Evolutionary conservation across 2,113 vertebrate species (phyloP).

Genomic region (Hypomesus transpacificus): DNA sequence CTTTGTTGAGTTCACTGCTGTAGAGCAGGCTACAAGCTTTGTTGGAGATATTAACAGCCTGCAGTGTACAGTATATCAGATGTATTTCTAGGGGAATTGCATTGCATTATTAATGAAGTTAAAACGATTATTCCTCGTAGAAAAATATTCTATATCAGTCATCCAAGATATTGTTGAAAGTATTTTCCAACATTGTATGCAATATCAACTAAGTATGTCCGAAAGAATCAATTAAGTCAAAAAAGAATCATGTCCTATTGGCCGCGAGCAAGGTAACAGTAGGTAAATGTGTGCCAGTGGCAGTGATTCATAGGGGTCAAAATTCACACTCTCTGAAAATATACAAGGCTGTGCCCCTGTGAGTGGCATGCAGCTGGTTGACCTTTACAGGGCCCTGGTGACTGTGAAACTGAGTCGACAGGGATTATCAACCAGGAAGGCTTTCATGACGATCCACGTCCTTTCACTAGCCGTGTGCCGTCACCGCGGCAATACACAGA

Average conservation of each 20-base stretch:
- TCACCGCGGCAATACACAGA: no score
- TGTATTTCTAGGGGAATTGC: neutral
- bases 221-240: neutral
- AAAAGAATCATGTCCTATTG: neutral
- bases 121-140: no score
- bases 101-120: no score
- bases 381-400: neutral
- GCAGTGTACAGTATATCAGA: neutral
- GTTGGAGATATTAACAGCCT: neutral
- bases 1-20: neutral
- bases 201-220: neutral
- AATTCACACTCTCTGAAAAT: conserved; percentile 4
- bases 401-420: neutral
- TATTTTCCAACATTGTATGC: no score
- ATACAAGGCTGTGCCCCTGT: neutral
- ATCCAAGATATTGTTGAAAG: no score
- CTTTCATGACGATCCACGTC: conserved; percentile 4
- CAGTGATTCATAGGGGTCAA: conserved; percentile 1
- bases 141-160: no score
- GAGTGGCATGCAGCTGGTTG: neutral
- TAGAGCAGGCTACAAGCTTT: neutral
- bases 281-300: neutral
- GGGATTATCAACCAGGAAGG: conserved; percentile 11
- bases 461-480: neutral
- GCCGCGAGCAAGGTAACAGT: neutral